Conservation (phyloP, 23 tunicate species). For the Styela plicata region DNA sequence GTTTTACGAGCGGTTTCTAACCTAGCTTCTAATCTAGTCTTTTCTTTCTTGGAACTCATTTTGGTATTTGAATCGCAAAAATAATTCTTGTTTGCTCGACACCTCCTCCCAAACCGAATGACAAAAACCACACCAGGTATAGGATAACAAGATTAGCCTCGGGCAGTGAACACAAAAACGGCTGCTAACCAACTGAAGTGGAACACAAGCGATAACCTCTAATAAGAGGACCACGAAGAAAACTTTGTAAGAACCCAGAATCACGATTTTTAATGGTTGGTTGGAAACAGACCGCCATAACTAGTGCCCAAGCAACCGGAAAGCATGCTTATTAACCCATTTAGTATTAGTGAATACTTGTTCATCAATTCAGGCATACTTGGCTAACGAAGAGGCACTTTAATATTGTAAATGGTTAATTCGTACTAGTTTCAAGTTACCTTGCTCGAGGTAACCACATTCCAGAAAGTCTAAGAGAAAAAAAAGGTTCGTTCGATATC, state of each 20-base stretch:
- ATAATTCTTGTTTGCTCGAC: too few relatives aligned
- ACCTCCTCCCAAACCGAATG: too few relatives aligned
- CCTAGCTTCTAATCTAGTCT: constrained; percentile 1
- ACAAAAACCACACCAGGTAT: too few relatives aligned
- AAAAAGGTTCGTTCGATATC: too few relatives aligned
- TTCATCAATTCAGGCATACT: too few relatives aligned
- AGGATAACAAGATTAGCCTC: too few relatives aligned
- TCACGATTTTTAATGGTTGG: not conserved
- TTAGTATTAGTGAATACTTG: not conserved
- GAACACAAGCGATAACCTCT: not conserved
- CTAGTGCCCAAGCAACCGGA: not conserved
- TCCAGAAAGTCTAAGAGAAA: too few relatives aligned
- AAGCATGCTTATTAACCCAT: not conserved
- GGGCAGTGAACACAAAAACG: not conserved
- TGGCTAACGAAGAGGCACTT: too few relatives aligned
- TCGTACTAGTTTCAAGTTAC: too few relatives aligned
- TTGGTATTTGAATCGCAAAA: too few relatives aligned
- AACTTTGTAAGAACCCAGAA: not conserved
- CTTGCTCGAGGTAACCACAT: too few relatives aligned
- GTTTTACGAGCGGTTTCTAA: constrained; percentile 19
- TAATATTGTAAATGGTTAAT: too few relatives aligned
- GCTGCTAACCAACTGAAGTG: not conserved
- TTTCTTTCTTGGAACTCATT: constrained; percentile 30
- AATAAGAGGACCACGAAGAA: not conserved
- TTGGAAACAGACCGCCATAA: not conserved